Evolutionary conservation across 1,140 invertebrate genomes (phyloP).

Genomic region (Wasmannia auropunctata): DNA sequence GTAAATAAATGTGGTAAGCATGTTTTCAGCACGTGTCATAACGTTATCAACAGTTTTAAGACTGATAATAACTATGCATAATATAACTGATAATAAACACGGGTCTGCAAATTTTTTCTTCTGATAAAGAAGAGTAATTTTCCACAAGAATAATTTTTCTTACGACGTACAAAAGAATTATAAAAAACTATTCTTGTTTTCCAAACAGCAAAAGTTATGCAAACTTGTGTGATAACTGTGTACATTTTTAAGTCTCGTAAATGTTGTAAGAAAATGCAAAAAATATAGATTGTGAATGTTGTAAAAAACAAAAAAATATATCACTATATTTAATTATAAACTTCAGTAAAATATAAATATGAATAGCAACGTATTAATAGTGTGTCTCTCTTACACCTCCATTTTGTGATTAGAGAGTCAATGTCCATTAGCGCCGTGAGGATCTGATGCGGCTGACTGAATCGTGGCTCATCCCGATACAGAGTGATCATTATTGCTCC

Average conservation of each 20-base stretch:
- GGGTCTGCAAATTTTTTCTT: too few relatives aligned
- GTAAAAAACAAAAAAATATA: neutral
- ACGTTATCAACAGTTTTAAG: neutral
- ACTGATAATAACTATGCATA: neutral
- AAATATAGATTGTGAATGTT: neutral
- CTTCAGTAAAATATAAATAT: neutral
- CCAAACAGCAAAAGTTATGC: too few relatives aligned
- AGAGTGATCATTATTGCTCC: constrained; percentile 99
- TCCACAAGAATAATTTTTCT: too few relatives aligned
- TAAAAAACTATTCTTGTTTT: too few relatives aligned
- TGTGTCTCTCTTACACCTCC: constrained; percentile 94
- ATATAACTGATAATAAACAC: too few relatives aligned
- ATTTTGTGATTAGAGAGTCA: constrained; percentile 99
- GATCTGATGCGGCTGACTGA: constrained; percentile 98
- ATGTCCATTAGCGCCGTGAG: constrained; percentile 98
- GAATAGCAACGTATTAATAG: neutral
- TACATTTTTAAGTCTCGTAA: neutral
- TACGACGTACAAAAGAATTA: too few relatives aligned
- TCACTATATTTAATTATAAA: too few relatives aligned
- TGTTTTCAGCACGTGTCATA: neutral
- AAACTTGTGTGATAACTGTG: neutral
- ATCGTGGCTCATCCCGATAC: constrained; percentile 97
- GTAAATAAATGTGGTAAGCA: neutral
- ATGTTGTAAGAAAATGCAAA: neutral
- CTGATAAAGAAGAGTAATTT: too few relatives aligned